Percentiles rank a stretch among this genome's conserved stretches.
Evolutionary conservation across 2,797 vertebrate species (phyloP).

Genomic region (Poliocrania exsul): DNA sequence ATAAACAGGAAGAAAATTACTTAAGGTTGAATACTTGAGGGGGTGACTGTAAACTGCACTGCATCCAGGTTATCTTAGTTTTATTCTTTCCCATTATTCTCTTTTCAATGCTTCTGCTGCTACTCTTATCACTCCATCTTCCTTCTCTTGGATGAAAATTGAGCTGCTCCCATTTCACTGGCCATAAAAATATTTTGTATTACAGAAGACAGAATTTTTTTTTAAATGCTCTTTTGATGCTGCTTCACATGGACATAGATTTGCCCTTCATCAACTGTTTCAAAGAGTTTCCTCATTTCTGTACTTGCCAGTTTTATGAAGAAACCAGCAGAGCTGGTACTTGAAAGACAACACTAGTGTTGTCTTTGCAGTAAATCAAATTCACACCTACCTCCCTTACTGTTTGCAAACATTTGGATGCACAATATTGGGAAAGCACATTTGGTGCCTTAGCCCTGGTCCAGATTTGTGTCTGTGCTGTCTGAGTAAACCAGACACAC

Average conservation of each 20-base stretch:
- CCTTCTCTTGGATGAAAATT: background rate
- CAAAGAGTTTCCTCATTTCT: background rate
- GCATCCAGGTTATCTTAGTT: background rate
- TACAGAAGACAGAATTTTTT: background rate
- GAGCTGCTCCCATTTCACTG: background rate
- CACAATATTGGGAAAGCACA: background rate
- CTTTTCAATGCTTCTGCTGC: conserved; percentile 5
- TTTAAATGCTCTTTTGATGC: background rate
- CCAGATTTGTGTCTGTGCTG: background rate
- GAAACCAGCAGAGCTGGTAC: background rate
- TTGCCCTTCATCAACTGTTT: background rate
- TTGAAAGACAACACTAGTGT: background rate
- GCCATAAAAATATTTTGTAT: background rate
- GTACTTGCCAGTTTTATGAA: background rate
- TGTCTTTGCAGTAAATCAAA: background rate
- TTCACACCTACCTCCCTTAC: background rate
- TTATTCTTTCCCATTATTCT: background rate
- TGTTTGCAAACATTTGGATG: conserved; percentile 7
- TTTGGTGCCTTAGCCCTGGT: background rate
- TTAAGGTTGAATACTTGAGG: background rate
- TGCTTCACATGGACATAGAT: background rate
- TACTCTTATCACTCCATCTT: background rate
- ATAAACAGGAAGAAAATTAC: conserved; percentile 27
- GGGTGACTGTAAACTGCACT: background rate
- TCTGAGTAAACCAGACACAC: background rate